A percentile compares a stretch with the other conserved stretches of the same genome.
These are phyloP conservation scores for Procavia capensis DNA, from an alignment of 2,113 vertebrate species.

Conservation along the genomic window DNA sequence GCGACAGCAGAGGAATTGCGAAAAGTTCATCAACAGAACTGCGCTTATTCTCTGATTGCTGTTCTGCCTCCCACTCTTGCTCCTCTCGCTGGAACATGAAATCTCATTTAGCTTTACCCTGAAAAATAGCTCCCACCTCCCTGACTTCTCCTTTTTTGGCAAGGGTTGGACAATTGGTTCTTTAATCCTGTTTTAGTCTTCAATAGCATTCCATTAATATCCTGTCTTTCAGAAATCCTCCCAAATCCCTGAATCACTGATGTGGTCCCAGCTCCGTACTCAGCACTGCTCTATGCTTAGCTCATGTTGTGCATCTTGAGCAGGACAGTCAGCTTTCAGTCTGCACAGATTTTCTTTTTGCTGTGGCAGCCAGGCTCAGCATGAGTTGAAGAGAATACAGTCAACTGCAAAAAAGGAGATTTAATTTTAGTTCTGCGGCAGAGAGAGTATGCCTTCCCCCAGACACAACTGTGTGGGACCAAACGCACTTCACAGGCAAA, in stretches of 20 bases:
- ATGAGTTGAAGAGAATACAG: background rate
- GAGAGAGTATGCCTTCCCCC: background rate
- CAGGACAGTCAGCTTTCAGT: background rate
- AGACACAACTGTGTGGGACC: background rate
- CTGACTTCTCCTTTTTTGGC: background rate
- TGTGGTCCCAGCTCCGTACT: background rate
- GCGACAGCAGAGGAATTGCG: background rate
- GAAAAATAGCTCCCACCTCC: background rate
- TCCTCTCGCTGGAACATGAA: background rate
- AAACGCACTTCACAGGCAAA: constrained; percentile 64
- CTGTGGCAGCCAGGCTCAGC: background rate
- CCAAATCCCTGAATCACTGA: background rate
- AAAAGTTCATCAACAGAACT: no score
- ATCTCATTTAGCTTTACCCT: background rate
- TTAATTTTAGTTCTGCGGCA: constrained; percentile 29
- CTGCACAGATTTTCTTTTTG: background rate
- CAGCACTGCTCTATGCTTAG: background rate
- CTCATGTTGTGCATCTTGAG: constrained; percentile 21
- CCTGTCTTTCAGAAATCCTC: constrained; percentile 71
- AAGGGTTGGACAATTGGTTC: background rate
- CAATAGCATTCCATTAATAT: constrained; percentile 71
- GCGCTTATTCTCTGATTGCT: background rate
- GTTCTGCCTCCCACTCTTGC: background rate
- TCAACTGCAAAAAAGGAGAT: constrained; percentile 44
- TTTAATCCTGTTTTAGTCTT: background rate